Evolutionary conservation across 2,888 invertebrate genomes (phyloP), one percentile per base, ranked within the genome.

Genomic region (Dysmachus trigonus): DNA sequence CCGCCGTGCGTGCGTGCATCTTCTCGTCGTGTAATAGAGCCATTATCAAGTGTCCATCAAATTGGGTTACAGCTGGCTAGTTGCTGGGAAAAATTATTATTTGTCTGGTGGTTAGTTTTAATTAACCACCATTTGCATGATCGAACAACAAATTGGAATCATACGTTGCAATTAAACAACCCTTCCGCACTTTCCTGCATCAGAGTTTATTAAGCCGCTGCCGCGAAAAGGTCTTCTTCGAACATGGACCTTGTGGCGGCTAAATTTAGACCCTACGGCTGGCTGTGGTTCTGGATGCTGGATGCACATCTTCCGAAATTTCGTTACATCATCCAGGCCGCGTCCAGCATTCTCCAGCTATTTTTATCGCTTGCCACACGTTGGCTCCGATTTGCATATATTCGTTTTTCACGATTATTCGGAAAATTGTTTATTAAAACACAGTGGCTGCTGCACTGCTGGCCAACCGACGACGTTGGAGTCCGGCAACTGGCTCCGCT

Each of bases 341-440:
- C 33, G 53, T 31, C 81, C 53, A 22, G 31, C 51, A 31, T 31
- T 81, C 53, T 81, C 81, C 81, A 81, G 81, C 81, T 81, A 81
- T 81, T 53, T 81, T 81, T 81, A 62, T 33, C 53, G 81, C 8
- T 15, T 53, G 53, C 81, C 62, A 62, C 53, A 81, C 33, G 62
- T 35, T 81, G 33, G 33, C 53, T 30, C 51, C 33, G 53, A 81
- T 81, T 81, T 81, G 81, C 81, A 81, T 81, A 53, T n/a, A n/a
- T n/a, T n/a, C 51, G 81, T 33, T 53, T 41, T 33, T 33, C 10
- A 33, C 47, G 33, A 81, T 81, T 53, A 81, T 53, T 81, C 13
- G 27, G 81, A 62, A 81, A 81, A 81, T 81, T 62, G 62, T 81
- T 81, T 62, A 30, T 51, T 47, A 30, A 51, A 41, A n/a, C n/a